Conservation (phyloP, 2,888 invertebrate species). For the Patella caerulea region DNA sequence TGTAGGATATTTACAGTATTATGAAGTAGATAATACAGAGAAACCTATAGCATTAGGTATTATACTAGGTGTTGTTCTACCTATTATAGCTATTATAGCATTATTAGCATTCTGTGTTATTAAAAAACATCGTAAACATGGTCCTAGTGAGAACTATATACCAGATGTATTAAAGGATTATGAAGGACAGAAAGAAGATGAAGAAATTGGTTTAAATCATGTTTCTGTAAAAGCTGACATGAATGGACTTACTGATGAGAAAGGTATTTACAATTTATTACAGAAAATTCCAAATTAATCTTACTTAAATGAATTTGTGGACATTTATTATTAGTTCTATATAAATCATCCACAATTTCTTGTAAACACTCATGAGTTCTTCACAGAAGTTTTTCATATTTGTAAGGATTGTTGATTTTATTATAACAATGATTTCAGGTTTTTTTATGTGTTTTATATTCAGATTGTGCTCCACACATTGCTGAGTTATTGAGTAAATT, state of each 20-base stretch:
- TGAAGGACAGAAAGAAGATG: constrained; percentile 54
- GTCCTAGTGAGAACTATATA: constrained; percentile 59
- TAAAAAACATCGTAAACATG: constrained; percentile 60
- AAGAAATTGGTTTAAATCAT: constrained; percentile 56
- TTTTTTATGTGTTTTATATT: constrained; percentile 15
- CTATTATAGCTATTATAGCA: constrained; percentile 61
- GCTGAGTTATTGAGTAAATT: constrained; percentile 59
- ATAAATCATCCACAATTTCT: not conserved
- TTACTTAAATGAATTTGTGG: too few relatives aligned
- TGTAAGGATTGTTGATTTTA: not conserved
- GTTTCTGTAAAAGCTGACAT: constrained; percentile 60
- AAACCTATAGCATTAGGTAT: constrained; percentile 63
- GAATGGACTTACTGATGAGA: constrained; percentile 54
- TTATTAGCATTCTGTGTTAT: constrained; percentile 63
- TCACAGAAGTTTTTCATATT: too few relatives aligned
- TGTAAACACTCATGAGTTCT: not conserved
- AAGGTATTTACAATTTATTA: constrained; percentile 38
- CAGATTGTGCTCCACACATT: constrained; percentile 60
- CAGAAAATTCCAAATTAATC: too few relatives aligned
- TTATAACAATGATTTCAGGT: not conserved
- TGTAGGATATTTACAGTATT: constrained; percentile 59
- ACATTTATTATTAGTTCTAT: not conserved
- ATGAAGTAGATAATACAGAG: constrained; percentile 38
- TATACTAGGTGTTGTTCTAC: constrained; percentile 63
- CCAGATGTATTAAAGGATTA: constrained; percentile 64